Evolutionary conservation across 2,888 invertebrate species (phyloP).

Genomic region (Chydorus sphaericus): DNA sequence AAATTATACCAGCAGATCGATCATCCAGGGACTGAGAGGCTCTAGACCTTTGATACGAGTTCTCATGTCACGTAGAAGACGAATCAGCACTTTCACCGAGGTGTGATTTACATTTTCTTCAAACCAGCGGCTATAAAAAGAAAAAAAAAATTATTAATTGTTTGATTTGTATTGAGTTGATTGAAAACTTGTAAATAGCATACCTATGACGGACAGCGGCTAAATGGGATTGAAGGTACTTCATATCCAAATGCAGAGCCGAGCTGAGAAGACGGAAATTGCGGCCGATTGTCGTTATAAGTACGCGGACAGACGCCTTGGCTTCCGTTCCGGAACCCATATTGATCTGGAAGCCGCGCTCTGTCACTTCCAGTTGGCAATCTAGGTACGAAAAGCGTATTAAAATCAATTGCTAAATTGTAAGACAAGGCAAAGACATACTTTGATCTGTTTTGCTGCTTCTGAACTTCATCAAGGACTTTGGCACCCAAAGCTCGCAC

Average conservation of each 20-base stretch:
- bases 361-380: conserved; percentile 30
- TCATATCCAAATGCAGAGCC: conserved; percentile 53
- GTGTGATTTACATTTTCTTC: conserved; percentile 96
- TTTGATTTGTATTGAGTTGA: not conserved
- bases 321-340: conserved; percentile 33
- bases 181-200: conserved; percentile 5
- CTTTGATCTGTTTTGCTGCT: too few relatives aligned
- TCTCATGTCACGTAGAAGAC: conserved; percentile 82
- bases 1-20: conserved; percentile 59
- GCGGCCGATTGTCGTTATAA: conserved; percentile 86
- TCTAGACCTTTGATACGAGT: conserved; percentile 78
- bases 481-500: conserved; percentile 82
- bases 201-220: conserved; percentile 78
- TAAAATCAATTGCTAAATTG: not conserved
- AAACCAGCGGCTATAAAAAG: conserved; percentile 64
- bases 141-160: conserved; percentile 6
- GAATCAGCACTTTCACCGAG: conserved; percentile 84
- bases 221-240: conserved; percentile 70
- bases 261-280: conserved; percentile 86
- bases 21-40: conserved; percentile 88
- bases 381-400: conserved; percentile 7
- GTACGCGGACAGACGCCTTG: conserved; percentile 71
- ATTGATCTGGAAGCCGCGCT: conserved; percentile 76
- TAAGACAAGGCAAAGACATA: not conserved
- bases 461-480: conserved; percentile 70